Evolutionary conservation across 1,140 invertebrate species (phyloP), one percentile per base, ranked within the genome.

Genomic region (Papilio aristodemus): DNA sequence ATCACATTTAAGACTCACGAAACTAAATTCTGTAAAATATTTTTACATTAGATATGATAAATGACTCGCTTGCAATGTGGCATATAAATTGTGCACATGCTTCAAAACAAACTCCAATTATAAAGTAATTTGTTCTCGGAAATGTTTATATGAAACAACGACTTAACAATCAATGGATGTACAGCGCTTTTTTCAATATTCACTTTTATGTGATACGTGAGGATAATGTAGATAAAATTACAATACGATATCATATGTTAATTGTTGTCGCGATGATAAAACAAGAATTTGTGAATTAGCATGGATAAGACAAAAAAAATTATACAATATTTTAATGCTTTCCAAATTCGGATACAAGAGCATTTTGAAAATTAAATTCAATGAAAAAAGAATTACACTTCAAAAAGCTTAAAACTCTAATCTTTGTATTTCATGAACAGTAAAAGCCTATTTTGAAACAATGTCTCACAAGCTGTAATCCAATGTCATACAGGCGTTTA

Each of bases 51-150:
- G 6, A 50, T 50, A 11, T 54, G 46, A 54, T 54, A 54, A 54
- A 54, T 19, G 46, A 54, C 9, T 54, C 19, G 19, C 19, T 54
- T 54, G 17, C 22, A 54, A 54, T 54, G 9, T 54, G 10, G 46
- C 46, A 54, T 54, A 54, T 54, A 54, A 54, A 54, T 19, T 50
- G 14, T n/a, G n/a, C n/a, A n/a, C 22, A 25, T 17, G 41, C 41
- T 32, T 32, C 27, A 32, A 32, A 32, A 32, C 62, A 71, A 41
- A 41, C 64, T 43, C 38, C 72, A 71, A 77, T 77, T 77, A 75
- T 70, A 75, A 73, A 58, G 71, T 71, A 71, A 77, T 77, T 67
- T 72, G 43, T 54, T 32, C 68, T 68, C 71, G 71, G 71, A 73
- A 71, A 68, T 38, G 69, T 22, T 17, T 14, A 17, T 46, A 46